A percentile compares a stretch with the other conserved stretches of the same genome.
Conservation (phyloP, 2,888 invertebrate genomes). For the Galerucella nymphaeae region DNA sequence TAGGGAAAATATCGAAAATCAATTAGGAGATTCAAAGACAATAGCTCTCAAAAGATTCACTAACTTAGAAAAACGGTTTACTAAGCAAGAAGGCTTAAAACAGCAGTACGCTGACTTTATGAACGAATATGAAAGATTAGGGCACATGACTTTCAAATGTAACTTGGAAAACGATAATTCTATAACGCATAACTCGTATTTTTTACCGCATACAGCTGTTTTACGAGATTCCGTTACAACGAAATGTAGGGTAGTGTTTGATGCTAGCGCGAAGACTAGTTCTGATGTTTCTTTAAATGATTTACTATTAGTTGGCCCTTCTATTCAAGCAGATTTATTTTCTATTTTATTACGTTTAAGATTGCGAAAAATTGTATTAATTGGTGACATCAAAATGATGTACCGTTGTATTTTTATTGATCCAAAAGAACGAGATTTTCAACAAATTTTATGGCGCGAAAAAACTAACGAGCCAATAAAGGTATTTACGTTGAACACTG, state of each 20-base stretch:
- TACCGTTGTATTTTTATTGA: conserved; percentile 35
- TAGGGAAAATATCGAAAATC: not conserved
- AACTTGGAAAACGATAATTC: not conserved
- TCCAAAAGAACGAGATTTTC: conserved; percentile 31
- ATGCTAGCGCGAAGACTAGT: conserved; percentile 31
- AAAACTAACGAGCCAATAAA: not conserved
- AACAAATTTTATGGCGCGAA: conserved; percentile 40
- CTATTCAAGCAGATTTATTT: conserved; percentile 36
- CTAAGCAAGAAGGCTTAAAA: not conserved
- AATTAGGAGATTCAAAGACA: not conserved
- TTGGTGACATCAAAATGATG: conserved; percentile 43
- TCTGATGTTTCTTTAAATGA: conserved; percentile 34
- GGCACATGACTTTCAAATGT: not conserved
- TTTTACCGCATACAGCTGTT: conserved; percentile 2
- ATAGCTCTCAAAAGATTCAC: not conserved
- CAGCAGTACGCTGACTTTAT: not conserved
- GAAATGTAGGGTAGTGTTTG: conserved; percentile 40
- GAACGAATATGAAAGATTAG: not conserved
- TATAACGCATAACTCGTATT: not conserved
- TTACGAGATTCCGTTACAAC: conserved; percentile 27
- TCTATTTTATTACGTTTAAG: conserved; percentile 36
- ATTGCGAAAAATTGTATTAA: conserved; percentile 29
- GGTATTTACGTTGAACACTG: conserved; percentile 10
- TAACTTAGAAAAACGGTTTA: not conserved
- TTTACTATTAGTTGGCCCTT: conserved; percentile 23